A percentile compares a stretch with the other conserved stretches of the same genome.
Conservation (phyloP, 2,888 invertebrate species). For the Anthoptus insignis region DNA sequence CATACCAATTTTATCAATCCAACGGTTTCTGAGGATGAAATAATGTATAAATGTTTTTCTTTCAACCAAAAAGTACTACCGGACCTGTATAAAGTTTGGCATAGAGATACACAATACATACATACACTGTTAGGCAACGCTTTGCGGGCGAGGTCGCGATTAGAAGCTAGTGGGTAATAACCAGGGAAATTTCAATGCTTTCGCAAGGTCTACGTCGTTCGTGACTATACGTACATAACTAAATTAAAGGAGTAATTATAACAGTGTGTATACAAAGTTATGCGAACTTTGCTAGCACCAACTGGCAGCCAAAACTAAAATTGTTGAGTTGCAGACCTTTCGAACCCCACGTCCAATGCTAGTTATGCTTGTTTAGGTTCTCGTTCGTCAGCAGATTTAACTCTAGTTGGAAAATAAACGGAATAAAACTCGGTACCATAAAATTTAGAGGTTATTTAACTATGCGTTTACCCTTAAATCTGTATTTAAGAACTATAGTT, state of each 20-base stretch:
- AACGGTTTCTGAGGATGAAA: no score
- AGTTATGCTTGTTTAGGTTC: conserved; percentile 27
- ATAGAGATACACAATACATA: no score
- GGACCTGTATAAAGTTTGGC: no score
- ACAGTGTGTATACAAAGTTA: not conserved
- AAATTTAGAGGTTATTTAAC: conserved; percentile 3
- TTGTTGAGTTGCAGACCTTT: conserved; percentile 30
- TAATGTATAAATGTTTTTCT: no score
- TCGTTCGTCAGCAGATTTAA: conserved; percentile 4
- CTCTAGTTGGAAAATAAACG: not conserved
- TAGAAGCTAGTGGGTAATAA: no score
- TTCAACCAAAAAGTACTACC: no score
- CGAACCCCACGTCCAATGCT: conserved; percentile 9
- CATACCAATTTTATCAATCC: no score
- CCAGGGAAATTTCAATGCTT: no score
- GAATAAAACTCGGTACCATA: not conserved
- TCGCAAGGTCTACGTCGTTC: no score
- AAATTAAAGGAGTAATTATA: conserved; percentile 1
- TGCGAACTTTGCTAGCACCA: not conserved
- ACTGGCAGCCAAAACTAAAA: conserved; percentile 29
- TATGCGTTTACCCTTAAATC: not conserved
- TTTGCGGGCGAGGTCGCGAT: no score
- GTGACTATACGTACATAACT: not conserved
- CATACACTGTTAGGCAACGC: no score
- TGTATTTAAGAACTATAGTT: not conserved